Evolutionary conservation across 2,797 vertebrate species (phyloP), one percentile per base, ranked within the genome.

Genomic region (Petrocephalus schoutedeni): DNA sequence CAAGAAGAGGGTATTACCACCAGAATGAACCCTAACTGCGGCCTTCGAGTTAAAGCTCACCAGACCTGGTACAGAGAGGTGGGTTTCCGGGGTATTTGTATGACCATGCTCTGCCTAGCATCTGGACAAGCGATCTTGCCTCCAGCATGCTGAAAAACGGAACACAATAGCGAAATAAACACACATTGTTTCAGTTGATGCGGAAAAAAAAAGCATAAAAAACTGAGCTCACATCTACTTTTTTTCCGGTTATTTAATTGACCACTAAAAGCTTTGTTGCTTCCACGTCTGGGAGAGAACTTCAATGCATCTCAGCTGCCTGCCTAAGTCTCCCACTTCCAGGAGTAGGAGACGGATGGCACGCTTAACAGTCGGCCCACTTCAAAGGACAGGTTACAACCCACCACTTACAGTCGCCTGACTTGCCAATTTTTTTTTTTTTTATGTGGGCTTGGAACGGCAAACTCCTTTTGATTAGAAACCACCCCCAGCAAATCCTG

Each of bases 371-470:
- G 94, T 94, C 94, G 92, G 89, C 89, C 10, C 56, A 93, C 93
- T 94, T 95, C 94, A 95, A 94, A 94, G 92, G 87, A 88, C 91
- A 93, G 92, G 91, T 93, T 93, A 92, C 92, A 94, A 91, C 89
- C 90, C 82, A 86, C 89, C 89, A 82, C 92, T 93, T 92, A 89
- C 90, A 91, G 92, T 92, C 90, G 8, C 90, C 88, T 87, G 87
- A 87, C 87, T 86, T 90, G 91, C 91, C 92, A 89, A 28, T 85
- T 87, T 91, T 90, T 88, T 90, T 7, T 71, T 71, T 92, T 93
- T 93, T 90, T 41, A 54, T 82, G 77, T 83, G 56, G 57, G 41
- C 57, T 51, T 57, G 21, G 6, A 88, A 87, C 74, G 57, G 87
- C 71, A 59, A 51, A 84, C 12, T 83, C 77, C 87, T 28, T 83